A percentile compares a stretch with the other conserved stretches of the same genome.
Evolutionary conservation across 2,888 invertebrate genomes (phyloP).

Genomic region (Aphodius granarius): DNA sequence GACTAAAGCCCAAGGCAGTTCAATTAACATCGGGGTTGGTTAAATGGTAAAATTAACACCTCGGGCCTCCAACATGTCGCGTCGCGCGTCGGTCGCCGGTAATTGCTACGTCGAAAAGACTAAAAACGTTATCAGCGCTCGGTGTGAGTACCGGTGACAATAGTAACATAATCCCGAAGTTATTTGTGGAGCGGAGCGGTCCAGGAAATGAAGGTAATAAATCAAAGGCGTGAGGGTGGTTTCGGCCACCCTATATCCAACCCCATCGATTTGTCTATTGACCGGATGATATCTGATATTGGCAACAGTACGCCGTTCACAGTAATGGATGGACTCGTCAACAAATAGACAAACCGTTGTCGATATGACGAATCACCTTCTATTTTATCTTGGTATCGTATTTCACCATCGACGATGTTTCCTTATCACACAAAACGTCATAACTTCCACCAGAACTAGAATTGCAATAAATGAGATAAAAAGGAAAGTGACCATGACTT

Average conservation of each 20-base stretch:
- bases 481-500: too few relatives aligned
- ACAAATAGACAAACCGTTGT: conserved; percentile 43
- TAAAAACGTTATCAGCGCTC: neutral
- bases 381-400: neutral
- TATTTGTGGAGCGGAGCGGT: conserved; percentile 25
- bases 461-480: too few relatives aligned
- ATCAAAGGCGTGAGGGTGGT: conserved; percentile 49
- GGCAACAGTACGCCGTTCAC: conserved; percentile 46
- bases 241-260: neutral
- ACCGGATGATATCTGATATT: conserved; percentile 54
- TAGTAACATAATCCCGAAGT: conserved; percentile 27
- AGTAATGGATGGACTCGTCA: conserved; percentile 53
- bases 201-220: conserved; percentile 53
- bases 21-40: conserved; percentile 47
- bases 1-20: conserved; percentile 42
- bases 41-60: conserved; percentile 51
- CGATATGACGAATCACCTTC: conserved; percentile 35
- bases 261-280: conserved; percentile 51
- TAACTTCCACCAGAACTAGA: neutral
- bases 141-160: neutral
- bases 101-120: neutral
- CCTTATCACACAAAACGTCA: too few relatives aligned
- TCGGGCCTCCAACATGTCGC: neutral
- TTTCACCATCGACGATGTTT: neutral
- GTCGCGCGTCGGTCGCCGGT: neutral